A percentile compares a stretch with the other conserved stretches of the same genome.
Conservation (phyloP, 1,140 invertebrate genomes). For the Tenebrio molitor region DNA sequence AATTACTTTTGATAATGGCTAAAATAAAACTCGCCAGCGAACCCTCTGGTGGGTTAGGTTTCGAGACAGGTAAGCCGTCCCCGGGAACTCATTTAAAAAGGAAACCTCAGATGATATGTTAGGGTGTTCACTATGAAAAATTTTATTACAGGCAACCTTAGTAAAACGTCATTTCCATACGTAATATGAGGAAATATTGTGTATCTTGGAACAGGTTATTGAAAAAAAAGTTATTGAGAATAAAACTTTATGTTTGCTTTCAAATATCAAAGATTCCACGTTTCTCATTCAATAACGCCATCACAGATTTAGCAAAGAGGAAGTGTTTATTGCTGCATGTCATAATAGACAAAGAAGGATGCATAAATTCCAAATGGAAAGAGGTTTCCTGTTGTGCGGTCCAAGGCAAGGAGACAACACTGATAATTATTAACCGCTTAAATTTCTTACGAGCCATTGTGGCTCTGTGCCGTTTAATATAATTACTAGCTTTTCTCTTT, state of each 20-base stretch:
- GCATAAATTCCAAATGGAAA: not conserved
- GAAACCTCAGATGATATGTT: conserved; percentile 37
- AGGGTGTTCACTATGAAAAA: conserved; percentile 39
- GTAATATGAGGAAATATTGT: conserved; percentile 36
- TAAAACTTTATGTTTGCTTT: conserved; percentile 49
- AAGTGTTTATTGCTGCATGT: conserved; percentile 10
- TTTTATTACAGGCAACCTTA: conserved; percentile 39
- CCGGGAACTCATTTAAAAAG: conserved; percentile 14
- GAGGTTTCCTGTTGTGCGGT: not conserved
- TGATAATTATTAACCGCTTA: conserved; percentile 13
- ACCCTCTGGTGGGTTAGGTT: not conserved
- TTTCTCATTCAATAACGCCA: conserved; percentile 17
- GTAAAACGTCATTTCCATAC: conserved; percentile 39
- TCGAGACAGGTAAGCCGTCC: not conserved
- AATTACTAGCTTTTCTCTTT: not conserved
- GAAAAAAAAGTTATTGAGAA: conserved; percentile 51
- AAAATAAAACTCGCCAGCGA: not conserved
- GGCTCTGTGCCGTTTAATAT: not conserved
- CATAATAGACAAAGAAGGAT: conserved; percentile 14
- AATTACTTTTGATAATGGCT: no score
- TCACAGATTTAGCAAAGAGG: conserved; percentile 5
- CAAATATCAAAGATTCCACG: conserved; percentile 50
- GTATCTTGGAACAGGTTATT: conserved; percentile 41
- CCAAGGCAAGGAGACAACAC: conserved; percentile 1
- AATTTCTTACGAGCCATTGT: conserved; percentile 7